Conservation (phyloP, 2,888 invertebrate genomes). For the Ophonus ardosiacus region DNA sequence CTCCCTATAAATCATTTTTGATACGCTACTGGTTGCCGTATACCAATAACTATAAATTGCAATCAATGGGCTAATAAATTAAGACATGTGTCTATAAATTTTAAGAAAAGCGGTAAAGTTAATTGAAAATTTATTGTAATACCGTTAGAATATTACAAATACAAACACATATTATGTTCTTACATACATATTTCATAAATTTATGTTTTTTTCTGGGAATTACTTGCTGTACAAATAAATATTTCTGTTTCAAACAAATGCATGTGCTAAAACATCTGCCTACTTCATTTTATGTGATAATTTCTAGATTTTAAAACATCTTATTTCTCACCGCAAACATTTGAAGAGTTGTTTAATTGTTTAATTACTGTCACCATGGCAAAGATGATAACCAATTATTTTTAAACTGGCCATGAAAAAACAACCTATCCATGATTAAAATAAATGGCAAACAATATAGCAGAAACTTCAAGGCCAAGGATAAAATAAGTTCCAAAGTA, state of each 20-base stretch:
- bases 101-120: not conserved
- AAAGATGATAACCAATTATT: slow-evolving; percentile 41
- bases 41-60: not conserved
- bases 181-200: not conserved
- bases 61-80: slow-evolving; percentile 2
- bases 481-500: not conserved
- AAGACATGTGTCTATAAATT: not conserved
- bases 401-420: slow-evolving; percentile 36
- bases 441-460: not conserved
- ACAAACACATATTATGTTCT: no score
- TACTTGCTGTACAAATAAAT: not conserved
- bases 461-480: slow-evolving; percentile 38
- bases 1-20: not conserved
- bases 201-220: not conserved
- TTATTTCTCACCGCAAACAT: not conserved
- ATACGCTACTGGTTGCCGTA: not conserved
- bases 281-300: not conserved
- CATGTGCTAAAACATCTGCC: not conserved
- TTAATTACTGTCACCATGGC: slow-evolving; percentile 25
- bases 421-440: slow-evolving; percentile 22
- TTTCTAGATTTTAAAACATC: not conserved
- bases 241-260: not conserved
- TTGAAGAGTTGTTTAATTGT: not conserved
- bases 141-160: no score
- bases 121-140: no score